Conservation (phyloP, 2,113 vertebrate genomes). For the Callochromis pleurospilus region DNA sequence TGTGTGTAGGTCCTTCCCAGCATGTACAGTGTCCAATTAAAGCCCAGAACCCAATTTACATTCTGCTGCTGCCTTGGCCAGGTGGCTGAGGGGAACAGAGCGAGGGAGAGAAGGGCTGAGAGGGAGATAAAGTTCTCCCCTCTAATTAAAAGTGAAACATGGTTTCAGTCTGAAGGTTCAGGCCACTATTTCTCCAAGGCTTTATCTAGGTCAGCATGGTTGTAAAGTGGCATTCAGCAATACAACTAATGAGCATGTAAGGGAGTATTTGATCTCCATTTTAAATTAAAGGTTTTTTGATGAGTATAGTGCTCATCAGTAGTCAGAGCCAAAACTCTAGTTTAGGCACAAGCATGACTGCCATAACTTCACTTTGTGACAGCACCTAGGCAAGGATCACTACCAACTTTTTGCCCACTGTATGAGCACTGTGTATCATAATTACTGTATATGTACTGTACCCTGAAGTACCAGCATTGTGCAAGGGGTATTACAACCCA, state of each 20-base stretch:
- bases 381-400: background rate
- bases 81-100: constrained; percentile 35
- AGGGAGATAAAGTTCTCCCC: constrained; percentile 44
- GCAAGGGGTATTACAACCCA: background rate
- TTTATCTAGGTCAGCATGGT: constrained; percentile 39
- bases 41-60: constrained; percentile 38
- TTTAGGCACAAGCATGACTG: background rate
- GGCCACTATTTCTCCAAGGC: constrained; percentile 26
- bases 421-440: background rate
- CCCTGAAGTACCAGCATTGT: background rate
- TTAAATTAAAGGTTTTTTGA: background rate
- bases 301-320: background rate
- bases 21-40: constrained; percentile 50
- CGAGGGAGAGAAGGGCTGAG: background rate
- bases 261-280: background rate
- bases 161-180: constrained; percentile 35
- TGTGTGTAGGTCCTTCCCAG: background rate
- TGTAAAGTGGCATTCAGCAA: constrained; percentile 31
- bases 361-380: background rate
- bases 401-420: background rate
- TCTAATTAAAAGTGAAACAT: constrained; percentile 58
- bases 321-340: background rate
- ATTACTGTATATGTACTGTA: background rate
- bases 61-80: constrained; percentile 39
- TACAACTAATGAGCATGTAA: background rate